Evolutionary conservation across 2,888 invertebrate genomes (phyloP), one percentile per base, ranked within the genome.

Genomic region (Phyllotreta striolata): DNA sequence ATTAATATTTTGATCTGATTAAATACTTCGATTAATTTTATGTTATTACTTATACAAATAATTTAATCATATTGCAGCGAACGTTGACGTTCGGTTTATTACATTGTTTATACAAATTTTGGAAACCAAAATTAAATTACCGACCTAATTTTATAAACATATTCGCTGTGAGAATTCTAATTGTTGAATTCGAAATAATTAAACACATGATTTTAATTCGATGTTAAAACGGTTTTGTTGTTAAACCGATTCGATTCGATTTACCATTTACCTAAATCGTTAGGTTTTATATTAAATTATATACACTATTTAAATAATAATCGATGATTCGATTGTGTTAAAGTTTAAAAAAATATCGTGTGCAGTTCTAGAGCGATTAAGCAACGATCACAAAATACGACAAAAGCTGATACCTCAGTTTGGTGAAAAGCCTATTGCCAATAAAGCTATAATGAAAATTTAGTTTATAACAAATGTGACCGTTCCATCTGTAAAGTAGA

Each of bases 331-430:
- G 34, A 56, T 7, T 56, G 44, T 62, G 61, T 52, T 52, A 24
- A 24, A 24, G 24, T 24, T 12, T 1, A 51, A 38, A 52, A 52
- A n/a, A n/a, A n/a, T n/a, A 38, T 52, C 9, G 39, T 62, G 59
- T 65, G 60, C 55, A 63, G 54, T 60, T 56, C 59, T 72, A 71
- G 70, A 47, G 54, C 64, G 72, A 74, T 24, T 70, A 73, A 77
- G 69, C 78, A 77, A 78, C 76, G 77, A 77, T 74, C 76, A 78
- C 77, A 77, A 72, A 65, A 70, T 76, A 71, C 73, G 76, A 76
- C 70, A 72, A 73, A 79, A 78, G 77, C 79, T 77, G 77, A 77
- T 77, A 78, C 77, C 64, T 61, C 73, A 70, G 12, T 35, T 38
- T 69, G 71, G 69, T 68, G 12, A 60, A 34, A 60, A 60, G 60